Base-by-base conservation (phyloP, 2,888 invertebrate genomes). In the Arrhopalites spinosus region DNA sequence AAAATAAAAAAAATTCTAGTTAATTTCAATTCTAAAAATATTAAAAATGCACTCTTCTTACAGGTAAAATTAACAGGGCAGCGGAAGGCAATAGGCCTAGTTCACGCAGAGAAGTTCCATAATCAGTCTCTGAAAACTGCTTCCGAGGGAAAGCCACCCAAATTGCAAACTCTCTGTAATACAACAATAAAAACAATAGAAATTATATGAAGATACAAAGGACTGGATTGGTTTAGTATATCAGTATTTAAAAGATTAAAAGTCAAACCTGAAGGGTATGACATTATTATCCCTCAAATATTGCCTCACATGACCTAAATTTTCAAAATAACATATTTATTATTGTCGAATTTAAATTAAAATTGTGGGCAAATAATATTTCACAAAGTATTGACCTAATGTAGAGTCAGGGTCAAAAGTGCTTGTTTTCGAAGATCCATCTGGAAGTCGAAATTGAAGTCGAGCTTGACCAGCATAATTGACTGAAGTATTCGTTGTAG, bases 371-470 rank as follows among this genome's bases (percentile, higher is more conserved):
- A n/a, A n/a, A n/a, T n/a, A n/a, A n/a, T n/a, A n/a, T n/a, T n/a
- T n/a, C n/a, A n/a, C n/a, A n/a, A n/a, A n/a, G n/a, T n/a, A n/a
- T n/a, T n/a, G n/a, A n/a, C n/a, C 87, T 2, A 96, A 86, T 0
- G 90, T 89, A 27, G 89, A 89, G 59, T 88, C 87, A 0, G 91
- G 89, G 43, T 90, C 87, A 85, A 96, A 95, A 81, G 90, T 90
- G 45, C 92, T 90, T 2, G 90, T 91, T 79, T 91, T 89, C 0
- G 91, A 89, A 0, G 89, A 88, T 0, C 96, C 96, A 85, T 93
- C 92, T 0, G 95, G 93, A 81, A 95, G 84, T 83, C 93, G 91
- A 85, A 96, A 94, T 87, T 96, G 96, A 53, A 97, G 89, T 72
- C 94, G 89, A 0, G 93, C 89, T 53, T 86, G 85, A 79, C 89